These are phyloP conservation scores for Mythimna vitellina DNA, from an alignment of 2,888 invertebrate species.

Conservation along the genomic window DNA sequence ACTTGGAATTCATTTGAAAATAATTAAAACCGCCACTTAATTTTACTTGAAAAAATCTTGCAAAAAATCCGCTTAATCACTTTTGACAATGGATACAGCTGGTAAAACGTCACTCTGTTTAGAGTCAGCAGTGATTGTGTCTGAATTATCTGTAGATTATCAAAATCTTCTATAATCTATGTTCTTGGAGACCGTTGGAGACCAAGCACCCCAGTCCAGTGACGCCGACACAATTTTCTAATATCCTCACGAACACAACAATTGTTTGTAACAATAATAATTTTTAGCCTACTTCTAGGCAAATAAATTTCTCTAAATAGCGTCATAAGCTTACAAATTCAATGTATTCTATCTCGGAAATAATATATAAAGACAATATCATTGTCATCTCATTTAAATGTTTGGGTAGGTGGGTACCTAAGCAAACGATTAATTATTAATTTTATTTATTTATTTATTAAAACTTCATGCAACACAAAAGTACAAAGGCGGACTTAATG, in stretches of 20 bases:
- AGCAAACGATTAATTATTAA: too few species aligned
- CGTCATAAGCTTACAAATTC: constrained; percentile 47
- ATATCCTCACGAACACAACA: constrained; percentile 77
- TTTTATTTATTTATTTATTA: too few species aligned
- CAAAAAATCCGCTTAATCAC: not conserved
- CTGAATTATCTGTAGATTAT: not conserved
- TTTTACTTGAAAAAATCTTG: too few species aligned
- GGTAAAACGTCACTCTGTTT: not conserved
- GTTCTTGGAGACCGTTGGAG: constrained; percentile 52
- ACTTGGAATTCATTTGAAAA: too few species aligned
- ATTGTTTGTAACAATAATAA: constrained; percentile 66
- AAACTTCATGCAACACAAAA: too few species aligned
- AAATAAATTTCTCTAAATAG: constrained; percentile 59
- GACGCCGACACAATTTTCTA: constrained; percentile 67
- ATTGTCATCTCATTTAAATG: constrained; percentile 32
- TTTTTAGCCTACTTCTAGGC: constrained; percentile 58
- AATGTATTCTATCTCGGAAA: constrained; percentile 19
- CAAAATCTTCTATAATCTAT: not conserved
- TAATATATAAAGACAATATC: constrained; percentile 5
- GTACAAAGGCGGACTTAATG: too few species aligned
- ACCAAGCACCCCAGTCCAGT: constrained; percentile 44
- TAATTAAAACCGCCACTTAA: too few species aligned
- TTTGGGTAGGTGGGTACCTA: too few species aligned
- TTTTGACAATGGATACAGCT: not conserved
- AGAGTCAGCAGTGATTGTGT: not conserved